Conservation (phyloP, 2,113 vertebrate genomes). For the Meriones unguiculatus region DNA sequence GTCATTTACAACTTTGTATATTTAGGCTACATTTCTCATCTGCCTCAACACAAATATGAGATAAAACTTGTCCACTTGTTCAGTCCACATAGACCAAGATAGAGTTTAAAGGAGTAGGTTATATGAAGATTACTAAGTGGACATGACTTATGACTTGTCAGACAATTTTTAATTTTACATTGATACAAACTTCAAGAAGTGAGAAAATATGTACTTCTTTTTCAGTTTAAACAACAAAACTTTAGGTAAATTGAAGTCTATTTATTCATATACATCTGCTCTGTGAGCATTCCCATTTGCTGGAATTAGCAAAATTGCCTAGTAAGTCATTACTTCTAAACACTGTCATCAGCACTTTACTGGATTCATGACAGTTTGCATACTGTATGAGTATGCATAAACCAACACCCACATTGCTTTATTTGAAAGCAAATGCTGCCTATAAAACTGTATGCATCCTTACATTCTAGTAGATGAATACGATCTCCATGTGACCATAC, state of each 20-base stretch:
- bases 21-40: constrained; percentile 5
- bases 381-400: neutral
- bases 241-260: neutral
- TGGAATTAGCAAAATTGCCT: neutral
- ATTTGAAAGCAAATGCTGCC: neutral
- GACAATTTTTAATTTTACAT: neutral
- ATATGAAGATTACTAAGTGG: neutral
- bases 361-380: neutral
- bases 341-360: neutral
- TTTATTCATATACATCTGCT: neutral
- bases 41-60: neutral
- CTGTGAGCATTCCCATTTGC: neutral
- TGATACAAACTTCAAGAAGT: neutral
- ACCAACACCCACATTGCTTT: neutral
- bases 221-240: constrained; percentile 8
- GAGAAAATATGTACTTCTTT: neutral
- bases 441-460: neutral
- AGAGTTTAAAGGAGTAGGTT: constrained; percentile 44
- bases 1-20: neutral
- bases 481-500: neutral
- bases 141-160: neutral
- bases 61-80: neutral
- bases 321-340: neutral
- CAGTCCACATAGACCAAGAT: neutral
- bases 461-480: neutral